Percentiles rank a stretch among this genome's conserved stretches.
Evolutionary conservation across 2,888 invertebrate species (phyloP).

Genomic region (Blera fallax): DNA sequence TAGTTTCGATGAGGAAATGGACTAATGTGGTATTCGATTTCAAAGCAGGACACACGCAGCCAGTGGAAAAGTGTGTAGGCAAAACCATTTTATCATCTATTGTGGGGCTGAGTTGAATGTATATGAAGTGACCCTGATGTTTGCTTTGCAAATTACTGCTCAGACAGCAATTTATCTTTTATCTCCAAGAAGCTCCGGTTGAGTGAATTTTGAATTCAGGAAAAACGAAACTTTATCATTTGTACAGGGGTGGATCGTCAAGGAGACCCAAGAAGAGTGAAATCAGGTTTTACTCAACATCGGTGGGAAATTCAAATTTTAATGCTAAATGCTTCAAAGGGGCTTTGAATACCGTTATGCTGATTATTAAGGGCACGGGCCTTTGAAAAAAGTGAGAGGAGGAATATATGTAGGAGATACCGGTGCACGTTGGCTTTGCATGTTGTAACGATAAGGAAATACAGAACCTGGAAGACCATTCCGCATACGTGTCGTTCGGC

Average conservation of each 20-base stretch:
- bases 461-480: no score
- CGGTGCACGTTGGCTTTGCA: no score
- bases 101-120: not conserved
- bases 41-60: not conserved
- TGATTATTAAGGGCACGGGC: no score
- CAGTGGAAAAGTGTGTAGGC: not conserved
- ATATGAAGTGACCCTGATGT: not conserved
- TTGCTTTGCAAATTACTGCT: not conserved
- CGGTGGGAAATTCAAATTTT: no score
- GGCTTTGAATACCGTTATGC: no score
- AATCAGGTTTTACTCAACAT: no score
- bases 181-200: not conserved
- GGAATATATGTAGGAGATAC: no score
- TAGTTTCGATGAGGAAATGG: not conserved
- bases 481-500: no score
- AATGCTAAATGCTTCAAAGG: no score
- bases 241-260: not conserved
- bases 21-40: constrained; percentile 3
- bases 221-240: not conserved
- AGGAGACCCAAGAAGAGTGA: not conserved
- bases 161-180: not conserved
- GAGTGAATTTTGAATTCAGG: not conserved
- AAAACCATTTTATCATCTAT: not conserved
- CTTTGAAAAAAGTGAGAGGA: no score
- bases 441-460: no score